Evolutionary conservation across 2,113 vertebrate species (phyloP), one percentile per base, ranked within the genome.

Genomic region (Thomomys bottae): DNA sequence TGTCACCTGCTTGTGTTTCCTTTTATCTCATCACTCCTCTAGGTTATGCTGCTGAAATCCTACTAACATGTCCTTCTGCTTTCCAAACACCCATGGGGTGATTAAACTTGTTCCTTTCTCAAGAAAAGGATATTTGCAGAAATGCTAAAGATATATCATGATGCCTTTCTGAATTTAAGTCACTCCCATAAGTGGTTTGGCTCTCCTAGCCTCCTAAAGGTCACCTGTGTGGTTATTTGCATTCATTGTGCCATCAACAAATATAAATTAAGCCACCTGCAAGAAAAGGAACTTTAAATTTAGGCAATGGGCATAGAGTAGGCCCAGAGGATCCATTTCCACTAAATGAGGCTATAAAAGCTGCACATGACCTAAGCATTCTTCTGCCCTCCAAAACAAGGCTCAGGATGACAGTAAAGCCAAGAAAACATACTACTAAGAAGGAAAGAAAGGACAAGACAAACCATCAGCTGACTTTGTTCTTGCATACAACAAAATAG

Each of bases 261-360:
- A 93, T 95, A 95, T 97, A 97, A 97, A 97, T 97, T 95, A 96
- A 96, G 91, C 92, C 93, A 96, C 96, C 92, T 94, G 94, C 92
- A 95, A 96, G 95, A 92, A 96, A 76, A 94, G 67, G 92, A 94
- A 95, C 94, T 95, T 96, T 96, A 96, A 96, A 97, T 97, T 93
- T 95, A 96, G 96, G 93, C 94, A 95, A 84, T 89, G 95, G 96
- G 92, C 91, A 84, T 82, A 96, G 92, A 95, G 95, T 45, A 75
- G 95, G 57, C 96, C 96, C 96, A 79, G 77, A 96, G 96, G 96
- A 96, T 95, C 92, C 94, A 96, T 97, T 95, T 93, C 71, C 82
- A 66, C 94, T 94, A 96, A 96, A 97, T 93, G 95, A 96, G 92
- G 89, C 96, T 91, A 94, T 97, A 96, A 97, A 97, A 96, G 86